Evolutionary conservation across 2,113 vertebrate species (phyloP), one percentile per base, ranked within the genome.

Genomic region (Toxotes jaculatrix): DNA sequence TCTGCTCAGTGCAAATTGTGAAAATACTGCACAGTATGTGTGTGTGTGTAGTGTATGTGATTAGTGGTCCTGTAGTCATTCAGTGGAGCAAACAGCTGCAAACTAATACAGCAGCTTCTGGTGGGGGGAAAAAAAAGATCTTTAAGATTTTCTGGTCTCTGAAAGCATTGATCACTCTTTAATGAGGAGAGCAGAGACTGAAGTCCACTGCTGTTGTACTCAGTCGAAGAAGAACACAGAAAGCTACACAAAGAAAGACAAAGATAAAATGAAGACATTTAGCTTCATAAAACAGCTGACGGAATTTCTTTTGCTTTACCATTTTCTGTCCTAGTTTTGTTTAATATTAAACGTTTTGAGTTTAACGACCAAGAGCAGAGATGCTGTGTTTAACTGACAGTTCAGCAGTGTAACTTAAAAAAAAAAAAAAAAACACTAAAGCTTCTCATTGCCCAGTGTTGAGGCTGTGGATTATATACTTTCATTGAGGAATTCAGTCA

Each of bases 1-100:
- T 90, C 89, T 90, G 91, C 80, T 88, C 51, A 36, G 73, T 78
- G 74, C 77, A 88, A 85, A 89, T 61, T 79, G 66, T 74, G 70
- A 84, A 87, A 86, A 75, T 59, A 49, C 74, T 32, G 36, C 57
- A 55, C 31, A 38, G 56, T 19, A 19, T 34, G 36, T 68, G 11
- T 42, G 27, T 27, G 27, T 27, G 23, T 65, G 10, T n/a, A 27
- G 16, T 40, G 77, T 32, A 23, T 73, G 74, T 23, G 59, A 83
- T 82, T 69, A 89, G 75, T 87, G 82, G 88, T 90, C 80, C 66
- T 34, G 83, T 23, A 72, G 62, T 49, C 61, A 34, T 81, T 83
- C 75, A 81, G 66, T 68, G 51, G 51, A 85, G 74, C 68, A 27
- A 27, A 14, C 66, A 23, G 45, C 65, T 81, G 51, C 55, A 74